Conservation (phyloP, 2,797 vertebrate species). For the Micromesistius poutassou region DNA sequence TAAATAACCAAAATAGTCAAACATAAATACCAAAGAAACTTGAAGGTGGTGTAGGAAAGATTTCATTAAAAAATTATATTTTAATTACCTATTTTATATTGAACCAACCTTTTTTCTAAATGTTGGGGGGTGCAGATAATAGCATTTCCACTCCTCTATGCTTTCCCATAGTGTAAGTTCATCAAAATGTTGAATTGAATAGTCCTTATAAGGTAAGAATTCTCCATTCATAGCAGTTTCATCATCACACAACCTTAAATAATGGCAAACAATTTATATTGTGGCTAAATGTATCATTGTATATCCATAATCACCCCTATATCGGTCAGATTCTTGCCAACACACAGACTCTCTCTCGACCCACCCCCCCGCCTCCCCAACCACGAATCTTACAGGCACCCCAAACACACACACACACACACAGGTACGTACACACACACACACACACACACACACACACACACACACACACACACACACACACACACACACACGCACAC, state of each 20-base stretch:
- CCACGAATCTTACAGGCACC: neutral
- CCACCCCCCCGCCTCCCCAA: neutral
- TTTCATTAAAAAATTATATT: too few relatives aligned
- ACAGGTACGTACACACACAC: constrained; percentile 2
- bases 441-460: constrained; percentile 9
- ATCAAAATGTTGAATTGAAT: too few relatives aligned
- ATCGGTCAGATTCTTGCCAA: neutral
- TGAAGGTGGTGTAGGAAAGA: too few relatives aligned
- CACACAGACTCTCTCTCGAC: neutral
- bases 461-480: constrained; percentile 9
- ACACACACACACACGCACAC: constrained; percentile 2
- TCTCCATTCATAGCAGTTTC: neutral
- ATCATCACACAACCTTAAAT: neutral
- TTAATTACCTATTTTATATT: too few relatives aligned
- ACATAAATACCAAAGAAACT: too few relatives aligned
- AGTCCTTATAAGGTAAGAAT: too few relatives aligned
- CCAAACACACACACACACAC: neutral
- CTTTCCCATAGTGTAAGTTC: too few relatives aligned
- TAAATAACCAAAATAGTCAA: neutral
- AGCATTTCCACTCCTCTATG: neutral
- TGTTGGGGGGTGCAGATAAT: neutral
- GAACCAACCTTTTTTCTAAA: too few relatives aligned
- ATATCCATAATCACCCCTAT: neutral
- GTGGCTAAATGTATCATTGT: neutral
- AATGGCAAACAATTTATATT: neutral